phyloP scores from a whole-genome alignment of 2,888 invertebrate genomes.

The Notodonta ziczac region DNA sequence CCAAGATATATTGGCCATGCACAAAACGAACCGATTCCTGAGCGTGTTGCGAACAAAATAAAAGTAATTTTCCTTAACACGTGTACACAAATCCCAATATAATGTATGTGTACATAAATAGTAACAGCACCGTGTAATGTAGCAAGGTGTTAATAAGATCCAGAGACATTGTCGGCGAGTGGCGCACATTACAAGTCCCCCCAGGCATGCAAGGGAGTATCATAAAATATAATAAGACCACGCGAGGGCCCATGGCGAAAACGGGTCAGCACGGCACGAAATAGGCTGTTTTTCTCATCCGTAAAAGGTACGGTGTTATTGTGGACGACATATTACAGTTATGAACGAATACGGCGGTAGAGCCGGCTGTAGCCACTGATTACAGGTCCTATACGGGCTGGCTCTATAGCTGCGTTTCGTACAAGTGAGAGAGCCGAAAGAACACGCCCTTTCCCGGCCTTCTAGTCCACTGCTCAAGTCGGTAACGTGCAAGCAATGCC shows the following conservation, averaged over 20 bases:
- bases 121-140: conserved; percentile 55
- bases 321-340: conserved; percentile 17
- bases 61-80: conserved; percentile 6
- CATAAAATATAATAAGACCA: conserved; percentile 82
- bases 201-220: conserved; percentile 64
- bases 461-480: no score
- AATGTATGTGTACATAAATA: conserved; percentile 49
- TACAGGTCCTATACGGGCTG: no score
- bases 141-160: conserved; percentile 66
- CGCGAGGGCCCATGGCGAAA: conserved; percentile 56
- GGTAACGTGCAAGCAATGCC: no score
- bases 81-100: conserved; percentile 31
- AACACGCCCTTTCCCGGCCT: no score
- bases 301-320: conserved; percentile 25
- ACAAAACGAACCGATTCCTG: no score
- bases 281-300: conserved; percentile 26
- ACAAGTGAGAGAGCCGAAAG: neutral
- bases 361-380: no score
- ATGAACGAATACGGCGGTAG: neutral
- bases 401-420: no score
- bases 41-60: neutral
- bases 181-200: conserved; percentile 65
- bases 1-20: no score
- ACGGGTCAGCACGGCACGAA: conserved; percentile 52
- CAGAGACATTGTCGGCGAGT: conserved; percentile 60